Base-by-base conservation (phyloP, 1,140 invertebrate genomes). In the Riptortus pedestris region DNA sequence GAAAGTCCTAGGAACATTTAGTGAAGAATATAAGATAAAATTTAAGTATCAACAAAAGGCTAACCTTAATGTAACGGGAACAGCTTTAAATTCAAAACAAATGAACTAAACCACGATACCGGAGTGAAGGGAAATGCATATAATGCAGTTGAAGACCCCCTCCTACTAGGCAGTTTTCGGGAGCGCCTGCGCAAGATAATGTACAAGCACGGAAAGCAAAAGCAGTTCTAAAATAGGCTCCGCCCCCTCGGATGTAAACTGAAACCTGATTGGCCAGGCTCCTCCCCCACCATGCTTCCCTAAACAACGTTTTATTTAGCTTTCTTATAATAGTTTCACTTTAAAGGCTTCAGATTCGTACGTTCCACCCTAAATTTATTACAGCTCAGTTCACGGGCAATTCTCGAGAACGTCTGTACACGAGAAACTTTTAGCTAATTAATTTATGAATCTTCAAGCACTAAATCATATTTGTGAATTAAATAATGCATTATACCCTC, bases 271-370 rank as follows among this genome's bases (percentile, higher is more conserved):
- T 55, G 51, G 60, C 31, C 24, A 45, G 31, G 16, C 60, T 12
- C 38, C 2, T 26, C 29, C 60, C 38, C 60, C 18, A 45, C 60
- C 31, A 22, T 22, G 11, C 31, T 18, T 24, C 38, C 60, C 38
- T 16, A 38, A 45, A 61, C 60, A 27, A 27, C 60, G 60, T 61
- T 61, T 61, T 61, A 61, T 61, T 61, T 61, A 61, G 24, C 31
- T 61, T 61, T 61, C 60, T 61, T 61, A 38, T 61, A 45, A 38
- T 61, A 61, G 24, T 45, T 33, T 38, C 24, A 20, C 31, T 14
- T 45, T 18, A 45, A 61, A 61, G 38, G 11, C 11, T n/a, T 38
- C n/a, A 24, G 38, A 3, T 5, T n/a, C 31, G 11, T 27, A 2
- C 20, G 2, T 43, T 18, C 12, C 26, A 11, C 14, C 7, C 60